A percentile compares a stretch with the other conserved stretches of the same genome.
phyloP scores from a whole-genome alignment of 2,888 invertebrate genomes.

The Teinopalpus imperialis region DNA sequence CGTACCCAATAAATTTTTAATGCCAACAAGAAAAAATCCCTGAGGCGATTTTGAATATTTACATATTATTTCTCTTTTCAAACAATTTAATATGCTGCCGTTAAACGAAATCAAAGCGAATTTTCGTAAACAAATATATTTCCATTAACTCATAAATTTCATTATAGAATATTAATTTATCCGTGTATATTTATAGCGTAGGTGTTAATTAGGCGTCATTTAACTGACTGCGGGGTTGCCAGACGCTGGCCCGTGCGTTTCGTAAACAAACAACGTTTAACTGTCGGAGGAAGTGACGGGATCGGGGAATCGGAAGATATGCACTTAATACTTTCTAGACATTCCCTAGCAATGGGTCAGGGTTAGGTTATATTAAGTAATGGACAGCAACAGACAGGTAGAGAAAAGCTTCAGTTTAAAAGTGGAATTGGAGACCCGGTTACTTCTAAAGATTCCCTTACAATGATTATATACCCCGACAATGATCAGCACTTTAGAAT shows the following conservation, averaged over 20 bases:
- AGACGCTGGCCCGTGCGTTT: conserved; percentile 2
- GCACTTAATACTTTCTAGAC: too few species aligned
- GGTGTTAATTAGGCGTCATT: conserved; percentile 7
- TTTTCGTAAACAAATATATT: conserved; percentile 11
- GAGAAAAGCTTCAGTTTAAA: too few species aligned
- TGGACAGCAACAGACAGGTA: too few species aligned
- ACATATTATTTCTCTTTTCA: not conserved
- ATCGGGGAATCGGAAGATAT: not conserved
- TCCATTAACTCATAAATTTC: conserved; percentile 12
- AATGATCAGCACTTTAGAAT: too few species aligned
- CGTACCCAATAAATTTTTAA: conserved; percentile 14
- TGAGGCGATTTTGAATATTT: too few species aligned
- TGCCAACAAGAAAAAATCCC: too few species aligned
- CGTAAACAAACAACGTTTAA: conserved; percentile 16
- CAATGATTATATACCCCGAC: too few species aligned
- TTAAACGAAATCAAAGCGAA: conserved; percentile 23
- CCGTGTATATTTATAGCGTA: conserved; percentile 10
- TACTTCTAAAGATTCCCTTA: too few species aligned
- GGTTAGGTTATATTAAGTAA: too few species aligned
- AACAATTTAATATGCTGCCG: conserved; percentile 20
- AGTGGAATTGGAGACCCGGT: too few species aligned
- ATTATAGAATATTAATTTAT: conserved; percentile 13
- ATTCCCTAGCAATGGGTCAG: too few species aligned
- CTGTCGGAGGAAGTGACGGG: conserved; percentile 12
- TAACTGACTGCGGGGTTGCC: not conserved